Percentiles rank a stretch among this genome's conserved stretches.
Conservation (phyloP, 2,888 invertebrate species). For the Parascotia fuliginaria region DNA sequence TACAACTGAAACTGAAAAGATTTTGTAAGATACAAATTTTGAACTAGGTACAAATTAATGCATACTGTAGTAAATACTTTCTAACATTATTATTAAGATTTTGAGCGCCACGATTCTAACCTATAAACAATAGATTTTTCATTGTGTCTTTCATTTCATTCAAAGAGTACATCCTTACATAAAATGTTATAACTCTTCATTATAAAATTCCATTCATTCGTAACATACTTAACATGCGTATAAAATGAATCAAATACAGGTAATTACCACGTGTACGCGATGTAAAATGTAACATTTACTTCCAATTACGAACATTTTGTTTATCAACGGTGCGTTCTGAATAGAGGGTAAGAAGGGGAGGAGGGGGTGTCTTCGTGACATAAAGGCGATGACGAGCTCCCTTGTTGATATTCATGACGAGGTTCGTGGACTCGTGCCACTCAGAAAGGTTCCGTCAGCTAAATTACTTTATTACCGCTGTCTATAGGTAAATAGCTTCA, state of each 20-base stretch:
- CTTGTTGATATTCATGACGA: slow-evolving; percentile 78
- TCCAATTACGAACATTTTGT: slow-evolving; percentile 38
- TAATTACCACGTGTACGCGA: not conserved
- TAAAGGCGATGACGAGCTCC: slow-evolving; percentile 53
- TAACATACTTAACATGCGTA: not conserved
- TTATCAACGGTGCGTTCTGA: slow-evolving; percentile 23
- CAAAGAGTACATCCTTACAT: too few relatives aligned
- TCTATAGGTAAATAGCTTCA: slow-evolving; percentile 68
- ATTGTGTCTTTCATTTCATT: too few relatives aligned
- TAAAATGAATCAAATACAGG: not conserved
- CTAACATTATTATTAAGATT: too few relatives aligned
- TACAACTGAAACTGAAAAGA: too few relatives aligned
- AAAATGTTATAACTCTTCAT: too few relatives aligned
- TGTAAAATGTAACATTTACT: slow-evolving; percentile 19
- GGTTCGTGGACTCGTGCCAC: slow-evolving; percentile 51
- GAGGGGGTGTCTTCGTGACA: slow-evolving; percentile 47
- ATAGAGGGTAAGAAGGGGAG: too few relatives aligned
- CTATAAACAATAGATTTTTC: too few relatives aligned
- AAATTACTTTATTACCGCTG: slow-evolving; percentile 75
- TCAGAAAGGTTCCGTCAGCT: slow-evolving; percentile 62
- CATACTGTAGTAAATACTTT: too few relatives aligned
- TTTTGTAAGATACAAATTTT: too few relatives aligned
- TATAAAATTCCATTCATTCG: too few relatives aligned
- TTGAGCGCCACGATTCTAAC: too few relatives aligned
- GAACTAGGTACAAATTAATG: too few relatives aligned